These are phyloP conservation scores for Heterodera schachtii DNA, from an alignment of 1,140 invertebrate genomes.

Conservation along the genomic window DNA sequence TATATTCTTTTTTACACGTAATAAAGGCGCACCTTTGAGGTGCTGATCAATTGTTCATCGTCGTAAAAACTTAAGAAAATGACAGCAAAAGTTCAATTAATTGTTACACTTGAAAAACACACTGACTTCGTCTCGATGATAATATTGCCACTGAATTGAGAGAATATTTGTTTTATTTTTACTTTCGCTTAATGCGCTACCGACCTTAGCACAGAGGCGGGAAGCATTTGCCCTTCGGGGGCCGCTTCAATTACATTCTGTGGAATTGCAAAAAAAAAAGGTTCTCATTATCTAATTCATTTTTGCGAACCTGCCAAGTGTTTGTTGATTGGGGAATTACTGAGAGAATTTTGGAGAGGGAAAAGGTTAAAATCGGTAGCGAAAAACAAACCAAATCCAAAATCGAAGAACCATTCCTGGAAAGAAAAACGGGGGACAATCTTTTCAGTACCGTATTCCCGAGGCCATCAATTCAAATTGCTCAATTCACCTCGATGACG, in stretches of 20 bases:
- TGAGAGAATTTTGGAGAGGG: not conserved
- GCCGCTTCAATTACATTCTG: constrained; percentile 82
- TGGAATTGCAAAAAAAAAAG: not conserved
- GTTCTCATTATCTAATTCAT: not conserved
- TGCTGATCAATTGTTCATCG: constrained; percentile 88
- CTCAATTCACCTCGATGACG: constrained; percentile 69
- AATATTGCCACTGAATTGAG: constrained; percentile 84
- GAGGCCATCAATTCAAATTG: constrained; percentile 53
- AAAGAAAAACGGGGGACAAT: constrained; percentile 8
- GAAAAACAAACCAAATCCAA: constrained; percentile 77
- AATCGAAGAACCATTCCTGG: constrained; percentile 95
- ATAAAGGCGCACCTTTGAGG: constrained; percentile 89
- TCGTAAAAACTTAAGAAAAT: constrained; percentile 79
- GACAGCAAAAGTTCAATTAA: not conserved
- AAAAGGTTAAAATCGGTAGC: not conserved
- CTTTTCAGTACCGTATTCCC: not conserved
- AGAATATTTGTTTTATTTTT: not conserved
- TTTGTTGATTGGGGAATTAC: constrained; percentile 98
- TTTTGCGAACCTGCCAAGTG: constrained; percentile 77
- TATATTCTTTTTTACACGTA: constrained; percentile 77
- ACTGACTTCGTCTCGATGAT: constrained; percentile 86
- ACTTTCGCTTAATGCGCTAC: too few species aligned
- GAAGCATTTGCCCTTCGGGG: constrained; percentile 99
- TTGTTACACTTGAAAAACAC: too few species aligned
- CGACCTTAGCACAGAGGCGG: constrained; percentile 77